Base-by-base conservation (phyloP, 2,797 vertebrate species). In the Thamnophis elegans region DNA sequence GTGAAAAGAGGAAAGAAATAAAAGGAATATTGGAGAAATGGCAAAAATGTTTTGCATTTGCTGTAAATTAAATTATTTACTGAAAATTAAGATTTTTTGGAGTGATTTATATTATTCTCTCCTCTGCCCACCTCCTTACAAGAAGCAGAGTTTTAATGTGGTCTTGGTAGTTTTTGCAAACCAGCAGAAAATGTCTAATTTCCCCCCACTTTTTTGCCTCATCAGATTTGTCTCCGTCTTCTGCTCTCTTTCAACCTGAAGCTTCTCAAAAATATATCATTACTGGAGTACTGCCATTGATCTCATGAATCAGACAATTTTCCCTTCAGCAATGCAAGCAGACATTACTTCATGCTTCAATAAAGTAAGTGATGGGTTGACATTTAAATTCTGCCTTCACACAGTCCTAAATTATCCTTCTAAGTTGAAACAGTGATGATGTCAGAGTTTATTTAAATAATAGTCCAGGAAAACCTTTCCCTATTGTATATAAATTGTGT, bases 351-450 rank as follows among this genome's bases (percentile, higher is more conserved):
- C 93, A 95, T 96, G 92, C 94, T 91, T 96, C 95, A 94, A 91
- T 94, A 96, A 95, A 95, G 1, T 90, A 95, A 94, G 89, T 89
- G 85, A 89, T 93, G n/a, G 28, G 90, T 73, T 96, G 95, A 96
- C 94, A 96, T 96, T 97, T 96, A 96, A 95, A 94, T 95, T 82
- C 94, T 90, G 94, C 92, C 95, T 96, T 96, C 92, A 94, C 94
- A 95, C 91, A 91, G 56, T 94, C 60, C 58, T 96, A 94, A 95
- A 94, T 90, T 94, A 86, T 89, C n/a, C 36, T 58, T 93, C 92
- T 93, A 92, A 94, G 58, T 85, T 96, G 94, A 85, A 88, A 91
- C 62, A 62, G 10, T 89, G 89, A 94, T 94, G 85, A 47, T 87
- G 92, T 89, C 89, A 94, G 90, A 92, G 93, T 94, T 88, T 94